These are phyloP conservation scores for Mustelus asterias DNA, from an alignment of 2,113 vertebrate species.

Conservation along the genomic window DNA sequence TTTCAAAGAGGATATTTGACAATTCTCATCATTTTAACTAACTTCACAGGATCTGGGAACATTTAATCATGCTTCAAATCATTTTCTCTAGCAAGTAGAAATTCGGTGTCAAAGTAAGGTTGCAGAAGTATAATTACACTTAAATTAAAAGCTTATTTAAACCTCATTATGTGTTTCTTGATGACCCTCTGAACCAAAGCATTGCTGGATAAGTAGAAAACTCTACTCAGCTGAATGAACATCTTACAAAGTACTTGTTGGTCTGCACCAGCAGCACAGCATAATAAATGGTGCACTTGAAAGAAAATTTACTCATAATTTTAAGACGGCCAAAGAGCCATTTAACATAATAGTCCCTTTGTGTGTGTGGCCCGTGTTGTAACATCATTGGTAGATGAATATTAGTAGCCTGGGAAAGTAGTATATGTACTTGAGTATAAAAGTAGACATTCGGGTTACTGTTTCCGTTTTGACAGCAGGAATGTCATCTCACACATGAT, in stretches of 20 bases:
- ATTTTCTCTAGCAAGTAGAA: background rate
- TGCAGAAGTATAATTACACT: background rate
- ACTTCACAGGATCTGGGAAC: background rate
- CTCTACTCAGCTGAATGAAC: background rate
- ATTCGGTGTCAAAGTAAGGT: background rate
- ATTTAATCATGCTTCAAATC: background rate
- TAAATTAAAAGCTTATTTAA: background rate
- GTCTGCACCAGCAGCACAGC: background rate
- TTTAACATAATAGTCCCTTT: background rate
- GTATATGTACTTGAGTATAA: background rate
- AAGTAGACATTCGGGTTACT: background rate
- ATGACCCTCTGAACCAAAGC: background rate
- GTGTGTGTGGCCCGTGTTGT: background rate
- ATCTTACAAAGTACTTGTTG: background rate
- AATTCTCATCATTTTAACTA: background rate
- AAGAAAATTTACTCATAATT: background rate
- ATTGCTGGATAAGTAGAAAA: background rate
- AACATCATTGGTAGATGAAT: background rate
- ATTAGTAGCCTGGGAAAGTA: background rate
- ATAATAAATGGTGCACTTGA: background rate
- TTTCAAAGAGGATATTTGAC: background rate
- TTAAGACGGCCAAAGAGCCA: background rate
- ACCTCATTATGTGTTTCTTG: conserved; percentile 5
- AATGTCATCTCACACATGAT: background rate
- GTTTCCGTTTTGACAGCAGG: background rate